Percentiles rank a stretch among this genome's conserved stretches.
Evolutionary conservation across 2,113 vertebrate genomes (phyloP).

Genomic region (Malurus alboscapulatus): DNA sequence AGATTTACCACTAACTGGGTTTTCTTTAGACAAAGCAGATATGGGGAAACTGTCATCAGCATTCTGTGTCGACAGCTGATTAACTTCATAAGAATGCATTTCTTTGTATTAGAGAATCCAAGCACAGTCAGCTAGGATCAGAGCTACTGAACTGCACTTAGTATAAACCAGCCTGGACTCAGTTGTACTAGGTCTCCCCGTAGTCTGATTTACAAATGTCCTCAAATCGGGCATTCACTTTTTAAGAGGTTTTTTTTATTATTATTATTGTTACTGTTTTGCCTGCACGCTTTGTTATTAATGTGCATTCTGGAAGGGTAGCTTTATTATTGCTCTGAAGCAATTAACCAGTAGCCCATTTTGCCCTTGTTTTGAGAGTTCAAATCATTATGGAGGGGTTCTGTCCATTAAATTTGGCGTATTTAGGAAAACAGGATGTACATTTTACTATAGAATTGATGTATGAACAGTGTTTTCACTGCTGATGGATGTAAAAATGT

Average conservation of each 20-base stretch:
- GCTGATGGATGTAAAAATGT: constrained; percentile 84
- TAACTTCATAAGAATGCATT: constrained; percentile 79
- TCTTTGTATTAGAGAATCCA: constrained; percentile 77
- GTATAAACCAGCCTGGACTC: constrained; percentile 59
- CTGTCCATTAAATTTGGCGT: constrained; percentile 70
- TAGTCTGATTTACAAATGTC: constrained; percentile 51
- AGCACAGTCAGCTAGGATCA: constrained; percentile 73
- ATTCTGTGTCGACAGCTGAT: constrained; percentile 83
- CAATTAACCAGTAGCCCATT: constrained; percentile 33
- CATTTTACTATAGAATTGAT: constrained; percentile 79
- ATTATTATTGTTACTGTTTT: constrained; percentile 6
- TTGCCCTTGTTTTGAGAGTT: constrained; percentile 63
- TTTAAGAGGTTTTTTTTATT: constrained; percentile 15
- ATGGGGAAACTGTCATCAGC: constrained; percentile 72
- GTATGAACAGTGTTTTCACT: constrained; percentile 82
- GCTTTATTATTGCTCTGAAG: constrained; percentile 56
- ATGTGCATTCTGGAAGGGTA: constrained; percentile 47
- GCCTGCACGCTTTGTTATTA: constrained; percentile 37
- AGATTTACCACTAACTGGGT: constrained; percentile 82
- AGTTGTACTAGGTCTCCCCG: constrained; percentile 44
- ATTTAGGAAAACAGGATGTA: constrained; percentile 74
- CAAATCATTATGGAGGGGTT: constrained; percentile 51
- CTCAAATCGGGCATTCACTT: constrained; percentile 46
- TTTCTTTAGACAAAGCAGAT: constrained; percentile 84
- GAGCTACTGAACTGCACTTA: constrained; percentile 70